phyloP scores from a whole-genome alignment of 64 coral and sea anemone genomes.

The Stylophora pistillata region DNA sequence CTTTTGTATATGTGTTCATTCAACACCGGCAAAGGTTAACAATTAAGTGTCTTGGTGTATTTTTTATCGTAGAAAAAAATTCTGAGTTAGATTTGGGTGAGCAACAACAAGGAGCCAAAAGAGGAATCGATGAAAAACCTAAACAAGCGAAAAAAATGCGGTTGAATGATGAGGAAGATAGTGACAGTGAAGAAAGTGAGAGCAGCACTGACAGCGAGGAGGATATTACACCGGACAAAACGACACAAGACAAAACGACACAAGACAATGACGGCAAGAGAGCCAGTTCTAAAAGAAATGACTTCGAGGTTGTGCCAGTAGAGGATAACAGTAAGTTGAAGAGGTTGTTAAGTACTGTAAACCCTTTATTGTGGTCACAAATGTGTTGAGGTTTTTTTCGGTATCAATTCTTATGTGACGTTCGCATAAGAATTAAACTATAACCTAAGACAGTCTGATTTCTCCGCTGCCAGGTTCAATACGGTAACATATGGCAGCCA shows the following conservation, averaged over 20 bases:
- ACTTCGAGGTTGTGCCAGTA: constrained; percentile 73
- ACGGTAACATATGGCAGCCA: too few species aligned
- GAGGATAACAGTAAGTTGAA: constrained; percentile 59
- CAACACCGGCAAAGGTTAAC: too few species aligned
- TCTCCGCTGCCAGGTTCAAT: too few species aligned
- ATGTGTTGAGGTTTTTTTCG: too few species aligned
- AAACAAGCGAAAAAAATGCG: constrained; percentile 21
- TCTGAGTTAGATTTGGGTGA: background rate
- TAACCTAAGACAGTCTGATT: too few species aligned
- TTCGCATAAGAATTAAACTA: too few species aligned
- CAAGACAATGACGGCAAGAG: background rate
- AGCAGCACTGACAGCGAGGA: constrained; percentile 58
- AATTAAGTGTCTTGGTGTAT: background rate
- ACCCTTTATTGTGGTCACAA: too few species aligned
- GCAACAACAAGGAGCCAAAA: constrained; percentile 10
- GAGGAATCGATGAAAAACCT: background rate
- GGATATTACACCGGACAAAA: constrained; percentile 28
- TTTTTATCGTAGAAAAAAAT: constrained; percentile 11
- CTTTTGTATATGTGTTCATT: too few species aligned
- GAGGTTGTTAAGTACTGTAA: background rate
- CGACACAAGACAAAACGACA: background rate
- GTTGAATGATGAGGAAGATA: background rate
- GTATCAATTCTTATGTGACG: too few species aligned
- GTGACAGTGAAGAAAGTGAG: constrained; percentile 28
- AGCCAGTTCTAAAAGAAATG: background rate